Evolutionary conservation across 2,797 vertebrate species (phyloP), one percentile per base, ranked within the genome.

Genomic region (Argentina silus): DNA sequence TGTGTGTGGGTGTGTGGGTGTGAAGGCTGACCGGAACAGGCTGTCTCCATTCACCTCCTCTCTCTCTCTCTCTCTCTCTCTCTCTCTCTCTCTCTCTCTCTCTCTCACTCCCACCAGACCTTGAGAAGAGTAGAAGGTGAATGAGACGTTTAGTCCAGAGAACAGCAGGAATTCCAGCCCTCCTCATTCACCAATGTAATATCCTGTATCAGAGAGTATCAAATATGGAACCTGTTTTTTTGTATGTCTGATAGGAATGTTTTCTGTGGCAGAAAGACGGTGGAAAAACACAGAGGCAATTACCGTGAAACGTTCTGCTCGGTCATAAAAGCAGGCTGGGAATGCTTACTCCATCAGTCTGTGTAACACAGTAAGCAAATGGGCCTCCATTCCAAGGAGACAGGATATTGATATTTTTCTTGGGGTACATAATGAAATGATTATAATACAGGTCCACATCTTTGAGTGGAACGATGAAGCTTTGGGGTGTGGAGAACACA

Each of bases 311-410:
- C 80, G 85, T 87, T 85, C 80, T 81, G 51, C n/a, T 74, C 80
- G 78, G 81, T 78, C 69, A 73, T 85, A 86, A 89, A 88, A 0
- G 53, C 73, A 70, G 72, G 56, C 74, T 90, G 80, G 87, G 86
- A 89, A 83, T 85, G 82, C 84, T 92, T 83, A 88, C 82, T 71
- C 65, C 78, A 82, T 77, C 57, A 17, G 63, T 88, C 74, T 70
- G 86, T 82, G 81, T 86, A 87, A 87, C 82, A 89, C 78, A 36
- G 82, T 86, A 84, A 88, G 80, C 81, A 79, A 67, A 74, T 67
- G 67, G 76, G 63, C 77, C 77, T 83, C 80, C 55, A 45, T 56
- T 48, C 14, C 57, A 21, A 56, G 53, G 74, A 82, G 48, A 78
- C 72, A 79, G 78, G 81, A 88, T 87, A 89, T 74, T 85, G 83